Evolutionary conservation across 2,113 vertebrate genomes (phyloP), one percentile per base, ranked within the genome.

Genomic region (Mus spicilegus): DNA sequence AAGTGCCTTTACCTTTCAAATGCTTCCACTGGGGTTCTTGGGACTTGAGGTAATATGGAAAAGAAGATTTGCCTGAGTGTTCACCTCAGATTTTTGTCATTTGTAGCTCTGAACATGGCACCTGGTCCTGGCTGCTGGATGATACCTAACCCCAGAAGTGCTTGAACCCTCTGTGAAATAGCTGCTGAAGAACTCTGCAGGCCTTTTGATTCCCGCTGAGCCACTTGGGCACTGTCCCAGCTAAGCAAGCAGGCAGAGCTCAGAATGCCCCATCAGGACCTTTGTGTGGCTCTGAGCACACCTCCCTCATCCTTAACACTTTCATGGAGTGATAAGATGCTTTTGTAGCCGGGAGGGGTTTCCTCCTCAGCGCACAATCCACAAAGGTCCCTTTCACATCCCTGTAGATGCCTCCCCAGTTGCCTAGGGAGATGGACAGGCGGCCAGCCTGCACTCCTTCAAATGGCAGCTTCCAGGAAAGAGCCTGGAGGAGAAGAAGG

Each of bases 321-420:
- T 98, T 97, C 94, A 73, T 4, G 69, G 93, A 95, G 72, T 46
- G 78, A 97, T 98, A 95, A 96, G 97, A 96, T 85, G 81, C 94
- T 72, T 98, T 98, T 98, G 97, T 98, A 96, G 88, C 91, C 16
- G 36, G 73, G 65, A 24, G 81, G 93, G 91, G 73, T 70, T 96
- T 91, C 54, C 51, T 91, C 75, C 51, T 19, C 12, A 65, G 75
- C 92, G 70, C 95, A 96, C 91, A 84, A 39, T 73, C 86, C 16
- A 99, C 98, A 98, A 98, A 98, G 90, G 58, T n/a, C 75, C 96
- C 96, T 98, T 98, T 97, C 98, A 97, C 39, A 30, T 85, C 86
- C 0, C 0, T 16, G 7, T 46, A 80, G 87, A 95, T 87, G 80
- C 95, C 72, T 96, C 80, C 87, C 77, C 46, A 87, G 97, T 97